A percentile compares a stretch with the other conserved stretches of the same genome.
phyloP scores from a whole-genome alignment of 2,888 invertebrate species.

The Lepas anatifera region DNA sequence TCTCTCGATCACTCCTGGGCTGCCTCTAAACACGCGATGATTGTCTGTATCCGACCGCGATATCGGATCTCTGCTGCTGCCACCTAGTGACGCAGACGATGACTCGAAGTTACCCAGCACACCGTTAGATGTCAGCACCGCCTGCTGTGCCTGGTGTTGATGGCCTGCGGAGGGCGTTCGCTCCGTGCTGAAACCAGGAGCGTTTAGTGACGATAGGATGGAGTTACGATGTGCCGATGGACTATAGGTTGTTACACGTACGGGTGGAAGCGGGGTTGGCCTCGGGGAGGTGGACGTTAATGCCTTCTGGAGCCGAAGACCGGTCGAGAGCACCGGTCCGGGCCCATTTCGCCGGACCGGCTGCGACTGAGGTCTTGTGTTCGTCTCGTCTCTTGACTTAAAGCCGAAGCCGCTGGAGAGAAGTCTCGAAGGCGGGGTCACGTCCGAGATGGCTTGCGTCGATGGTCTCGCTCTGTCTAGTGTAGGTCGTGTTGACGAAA shows the following conservation, averaged over 20 bases:
- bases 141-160: no score
- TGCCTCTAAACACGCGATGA: no score
- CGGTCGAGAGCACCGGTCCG: background rate
- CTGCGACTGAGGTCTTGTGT: no score
- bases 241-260: background rate
- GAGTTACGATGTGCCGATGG: no score
- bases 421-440: background rate
- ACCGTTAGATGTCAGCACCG: background rate
- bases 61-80: background rate
- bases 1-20: no score
- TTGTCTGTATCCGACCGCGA: no score
- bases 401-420: background rate
- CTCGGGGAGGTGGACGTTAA: background rate
- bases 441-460: background rate
- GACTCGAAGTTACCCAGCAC: background rate
- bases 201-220: no score
- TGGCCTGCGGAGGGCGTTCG: no score
- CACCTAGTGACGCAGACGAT: background rate
- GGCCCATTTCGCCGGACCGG: background rate
- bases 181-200: no score
- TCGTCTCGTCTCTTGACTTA: no score
- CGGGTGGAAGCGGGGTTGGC: background rate
- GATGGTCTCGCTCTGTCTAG: background rate
- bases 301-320: background rate
- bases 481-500: background rate